Evolutionary conservation across 2,797 vertebrate species (phyloP).

Genomic region (Pampus argenteus): DNA sequence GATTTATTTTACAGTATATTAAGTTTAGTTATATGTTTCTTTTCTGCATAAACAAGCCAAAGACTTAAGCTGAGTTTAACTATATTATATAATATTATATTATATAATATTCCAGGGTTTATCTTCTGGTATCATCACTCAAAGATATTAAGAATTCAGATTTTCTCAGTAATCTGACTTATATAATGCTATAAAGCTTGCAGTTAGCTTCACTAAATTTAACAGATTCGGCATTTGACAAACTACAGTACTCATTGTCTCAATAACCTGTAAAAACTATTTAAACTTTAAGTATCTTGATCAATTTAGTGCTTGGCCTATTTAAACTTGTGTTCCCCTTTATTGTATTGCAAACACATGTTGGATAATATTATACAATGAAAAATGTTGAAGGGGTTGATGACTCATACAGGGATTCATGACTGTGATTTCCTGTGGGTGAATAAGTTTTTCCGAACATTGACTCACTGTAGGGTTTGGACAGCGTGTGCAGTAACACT

Average conservation of each 20-base stretch:
- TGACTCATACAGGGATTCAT: conserved; percentile 57
- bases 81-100: too few species aligned
- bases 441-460: conserved; percentile 54
- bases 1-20: background rate
- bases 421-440: conserved; percentile 30
- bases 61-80: background rate
- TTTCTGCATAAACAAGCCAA: background rate
- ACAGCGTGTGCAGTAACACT: conserved; percentile 11
- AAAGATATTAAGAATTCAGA: background rate
- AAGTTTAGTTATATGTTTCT: background rate
- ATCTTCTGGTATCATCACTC: too few species aligned
- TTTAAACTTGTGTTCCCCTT: background rate
- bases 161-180: background rate
- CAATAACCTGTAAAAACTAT: too few species aligned
- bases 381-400: background rate
- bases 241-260: background rate
- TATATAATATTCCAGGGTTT: too few species aligned
- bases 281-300: too few species aligned
- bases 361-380: conserved; percentile 17
- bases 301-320: background rate
- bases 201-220: background rate
- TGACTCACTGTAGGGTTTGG: conserved; percentile 45
- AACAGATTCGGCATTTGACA: background rate
- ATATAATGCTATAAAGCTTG: too few species aligned
- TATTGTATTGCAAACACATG: background rate